A percentile compares a stretch with the other conserved stretches of the same genome.
These are phyloP conservation scores for Dryoscopus gambensis DNA, from an alignment of 2,113 vertebrate genomes.

Conservation along the genomic window DNA sequence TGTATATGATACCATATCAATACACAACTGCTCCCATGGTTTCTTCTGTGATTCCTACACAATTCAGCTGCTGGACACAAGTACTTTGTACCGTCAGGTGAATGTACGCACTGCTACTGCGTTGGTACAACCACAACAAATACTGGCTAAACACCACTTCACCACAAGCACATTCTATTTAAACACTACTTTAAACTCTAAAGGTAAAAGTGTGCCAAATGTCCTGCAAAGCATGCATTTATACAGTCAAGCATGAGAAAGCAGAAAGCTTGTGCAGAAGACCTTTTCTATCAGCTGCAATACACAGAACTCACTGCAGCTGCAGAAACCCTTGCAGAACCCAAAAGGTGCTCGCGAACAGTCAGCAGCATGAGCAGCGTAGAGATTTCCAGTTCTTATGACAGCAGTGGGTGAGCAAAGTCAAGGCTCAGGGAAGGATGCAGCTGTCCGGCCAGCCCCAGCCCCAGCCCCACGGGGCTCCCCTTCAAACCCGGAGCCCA, in stretches of 20 bases:
- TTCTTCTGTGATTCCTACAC: neutral
- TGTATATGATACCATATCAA: accelerated
- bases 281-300: neutral
- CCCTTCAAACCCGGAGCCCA: neutral
- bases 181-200: neutral
- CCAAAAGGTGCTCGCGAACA: accelerated
- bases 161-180: neutral
- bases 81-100: neutral
- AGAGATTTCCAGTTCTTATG: neutral
- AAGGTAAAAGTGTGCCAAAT: neutral
- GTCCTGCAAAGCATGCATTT: neutral
- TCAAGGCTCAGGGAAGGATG: accelerated
- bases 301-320: accelerated
- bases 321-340: neutral
- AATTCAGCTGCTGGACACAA: neutral
- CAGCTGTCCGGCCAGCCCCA: neutral
- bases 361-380: neutral
- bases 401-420: neutral
- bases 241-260: neutral
- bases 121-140: neutral
- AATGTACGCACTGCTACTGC: accelerated
- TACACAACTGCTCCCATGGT: neutral
- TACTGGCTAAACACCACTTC: neutral
- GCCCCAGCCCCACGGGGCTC: accelerated
- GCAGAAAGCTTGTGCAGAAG: neutral